Evolutionary conservation across 2,888 invertebrate genomes (phyloP), one percentile per base, ranked within the genome.

Genomic region (Drosophila histrio): DNA sequence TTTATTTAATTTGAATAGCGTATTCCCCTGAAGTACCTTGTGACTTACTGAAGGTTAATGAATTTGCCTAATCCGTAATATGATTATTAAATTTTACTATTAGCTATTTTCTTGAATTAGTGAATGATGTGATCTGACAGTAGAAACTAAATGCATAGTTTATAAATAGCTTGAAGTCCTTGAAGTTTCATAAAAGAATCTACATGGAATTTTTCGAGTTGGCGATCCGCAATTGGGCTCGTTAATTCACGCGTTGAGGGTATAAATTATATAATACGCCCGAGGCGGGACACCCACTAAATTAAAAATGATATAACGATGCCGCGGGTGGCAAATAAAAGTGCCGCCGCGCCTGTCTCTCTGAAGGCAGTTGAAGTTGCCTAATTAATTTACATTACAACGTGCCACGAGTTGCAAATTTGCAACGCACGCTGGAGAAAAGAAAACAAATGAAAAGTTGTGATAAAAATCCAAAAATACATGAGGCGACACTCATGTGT

Each of bases 321-420:
- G 72, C 72, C 71, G 76, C 72, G 76, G 70, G 71, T 58, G 72
- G 72, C 63, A 46, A 60, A 59, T 54, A 62, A 69, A 75, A 58
- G 63, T 58, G 61, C 54, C 68, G 68, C 21, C 60, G 28, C 44
- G 47, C 38, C 36, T 54, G 44, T 28, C 41, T 56, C 41, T 49
- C 47, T 57, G 71, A 75, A 58, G 72, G 39, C 73, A 59, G 53
- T 57, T 71, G 71, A 71, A 85, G 79, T 80, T 78, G 77, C 65
- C 89, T 88, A 90, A 89, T 90, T 89, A 89, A 89, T 89, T 89
- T 87, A 78, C 84, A 79, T 80, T 86, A 80, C 85, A 89, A 89
- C 82, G 87, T 88, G 90, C 85, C 65, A 59, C 64, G 80, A 79
- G 78, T 83, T 78, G 81, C 79, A 75, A 83, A 87, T 86, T 78